Conservation (phyloP, 2,888 invertebrate genomes). For the Chloroclystis v-ata region DNA sequence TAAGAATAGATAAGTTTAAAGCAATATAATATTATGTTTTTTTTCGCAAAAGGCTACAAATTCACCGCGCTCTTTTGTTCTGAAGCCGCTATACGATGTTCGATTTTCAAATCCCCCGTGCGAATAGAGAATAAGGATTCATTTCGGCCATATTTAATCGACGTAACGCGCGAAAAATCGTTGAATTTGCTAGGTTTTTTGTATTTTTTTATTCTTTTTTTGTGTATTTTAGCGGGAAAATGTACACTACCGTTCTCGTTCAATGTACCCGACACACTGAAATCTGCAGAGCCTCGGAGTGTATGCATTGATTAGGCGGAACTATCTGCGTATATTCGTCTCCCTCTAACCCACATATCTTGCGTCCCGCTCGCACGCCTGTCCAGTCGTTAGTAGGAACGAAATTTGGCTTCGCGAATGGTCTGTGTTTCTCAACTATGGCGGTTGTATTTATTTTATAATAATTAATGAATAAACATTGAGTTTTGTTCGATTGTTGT, state of each 20-base stretch:
- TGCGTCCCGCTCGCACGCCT: constrained; percentile 45
- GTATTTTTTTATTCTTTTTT: constrained; percentile 34
- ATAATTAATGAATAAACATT: constrained; percentile 4
- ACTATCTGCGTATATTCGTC: constrained; percentile 48
- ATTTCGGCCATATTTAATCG: constrained; percentile 10
- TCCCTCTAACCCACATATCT: constrained; percentile 36
- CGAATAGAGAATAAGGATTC: constrained; percentile 21
- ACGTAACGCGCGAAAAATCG: constrained; percentile 15
- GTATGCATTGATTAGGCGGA: constrained; percentile 76
- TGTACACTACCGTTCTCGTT: constrained; percentile 44
- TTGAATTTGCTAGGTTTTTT: constrained; percentile 21
- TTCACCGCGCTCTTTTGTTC: constrained; percentile 48
- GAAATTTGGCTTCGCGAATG: constrained; percentile 68
- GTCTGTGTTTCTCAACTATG: constrained; percentile 52
- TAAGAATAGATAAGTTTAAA: constrained; percentile 9
- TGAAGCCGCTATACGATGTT: constrained; percentile 31
- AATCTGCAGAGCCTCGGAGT: constrained; percentile 56
- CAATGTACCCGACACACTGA: constrained; percentile 58
- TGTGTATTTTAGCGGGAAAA: constrained; percentile 30
- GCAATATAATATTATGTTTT: constrained; percentile 11
- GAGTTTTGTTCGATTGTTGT: not conserved
- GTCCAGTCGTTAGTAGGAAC: constrained; percentile 52
- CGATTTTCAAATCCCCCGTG: constrained; percentile 28
- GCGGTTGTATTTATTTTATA: constrained; percentile 18
- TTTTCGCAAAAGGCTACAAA: constrained; percentile 45